Evolutionary conservation across 2,888 invertebrate genomes (phyloP), one percentile per base, ranked within the genome.

Genomic region (Spodoptera picta): DNA sequence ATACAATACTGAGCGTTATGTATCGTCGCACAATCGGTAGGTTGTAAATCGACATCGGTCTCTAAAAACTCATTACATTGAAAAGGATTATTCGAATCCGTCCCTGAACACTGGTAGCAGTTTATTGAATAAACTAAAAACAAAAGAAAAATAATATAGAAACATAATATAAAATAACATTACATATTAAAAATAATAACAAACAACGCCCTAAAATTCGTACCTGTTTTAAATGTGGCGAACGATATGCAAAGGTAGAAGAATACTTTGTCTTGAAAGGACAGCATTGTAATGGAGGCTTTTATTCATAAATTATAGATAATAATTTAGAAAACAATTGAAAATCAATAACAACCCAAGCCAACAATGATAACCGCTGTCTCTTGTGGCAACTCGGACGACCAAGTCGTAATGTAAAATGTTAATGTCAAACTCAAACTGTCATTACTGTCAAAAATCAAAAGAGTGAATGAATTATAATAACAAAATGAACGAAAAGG

Each of bases 41-140:
- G 96, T 82, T 92, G 85, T 78, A 98, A 95, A 84, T 96, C 96
- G 81, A 95, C 95, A 86, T 96, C 95, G 79, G 93, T 95, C 64
- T 96, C 95, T 85, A 98, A 95, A 95, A 95, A 97, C 87, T 98
- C 97, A 87, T 97, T 97, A 91, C 98, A 98, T 88, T 98, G 97
- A 90, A 98, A 98, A 12, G 97, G 98, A 83, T 96, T 94, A 50
- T 92, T 89, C 27, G 96, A 96, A 87, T 97, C 96, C 46, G 97
- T 97, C 45, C 98, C 98, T 80, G 97, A 96, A 92, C 99, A 99
- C 86, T 98, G 97, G 92, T 97, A 99, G 91, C 99, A 99, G 80
- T 96, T 94, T 83, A 99, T 96, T 69, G 96, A 95, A 82, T 90
- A 77, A 68, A 95, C 96, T 97, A 93, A 87, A 90, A 89, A 81